These are phyloP conservation scores for Matsumurasca onukii DNA, from an alignment of 1,140 invertebrate genomes.

Conservation along the genomic window DNA sequence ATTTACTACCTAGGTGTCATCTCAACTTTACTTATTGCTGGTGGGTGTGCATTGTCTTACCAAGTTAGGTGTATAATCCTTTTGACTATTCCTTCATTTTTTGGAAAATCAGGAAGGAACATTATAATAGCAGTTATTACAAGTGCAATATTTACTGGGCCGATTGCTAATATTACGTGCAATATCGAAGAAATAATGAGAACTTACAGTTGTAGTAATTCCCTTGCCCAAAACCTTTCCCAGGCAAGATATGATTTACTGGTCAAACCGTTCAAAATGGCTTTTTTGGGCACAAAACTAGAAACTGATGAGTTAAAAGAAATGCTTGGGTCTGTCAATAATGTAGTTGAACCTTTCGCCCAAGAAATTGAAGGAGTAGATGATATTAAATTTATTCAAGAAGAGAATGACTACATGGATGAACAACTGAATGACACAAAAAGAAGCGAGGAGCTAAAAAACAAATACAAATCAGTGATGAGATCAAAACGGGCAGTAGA, in stretches of 20 bases:
- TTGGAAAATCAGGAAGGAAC: background rate
- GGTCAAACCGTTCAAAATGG: constrained; percentile 11
- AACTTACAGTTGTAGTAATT: background rate
- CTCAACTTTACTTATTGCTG: background rate
- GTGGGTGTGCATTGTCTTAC: background rate
- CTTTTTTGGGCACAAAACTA: background rate
- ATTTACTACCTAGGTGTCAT: background rate
- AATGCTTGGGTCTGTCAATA: constrained; percentile 6
- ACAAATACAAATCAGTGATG: no score
- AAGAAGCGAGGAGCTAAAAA: background rate
- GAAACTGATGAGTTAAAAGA: constrained; percentile 1
- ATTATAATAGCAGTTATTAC: background rate
- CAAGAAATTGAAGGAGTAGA: constrained; percentile 7
- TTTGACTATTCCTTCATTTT: background rate
- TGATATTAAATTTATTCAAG: constrained; percentile 11
- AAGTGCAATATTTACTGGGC: background rate
- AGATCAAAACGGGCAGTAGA: no score
- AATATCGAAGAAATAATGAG: constrained; percentile 1
- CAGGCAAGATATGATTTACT: background rate
- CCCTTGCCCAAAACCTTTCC: background rate
- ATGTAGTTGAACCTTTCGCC: constrained; percentile 5
- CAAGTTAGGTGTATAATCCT: background rate
- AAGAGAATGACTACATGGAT: constrained; percentile 16
- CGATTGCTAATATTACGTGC: background rate
- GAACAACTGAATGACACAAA: constrained; percentile 7